Evolutionary conservation across 1,140 invertebrate genomes (phyloP).

Genomic region (Zaprionus kolodkinae): DNA sequence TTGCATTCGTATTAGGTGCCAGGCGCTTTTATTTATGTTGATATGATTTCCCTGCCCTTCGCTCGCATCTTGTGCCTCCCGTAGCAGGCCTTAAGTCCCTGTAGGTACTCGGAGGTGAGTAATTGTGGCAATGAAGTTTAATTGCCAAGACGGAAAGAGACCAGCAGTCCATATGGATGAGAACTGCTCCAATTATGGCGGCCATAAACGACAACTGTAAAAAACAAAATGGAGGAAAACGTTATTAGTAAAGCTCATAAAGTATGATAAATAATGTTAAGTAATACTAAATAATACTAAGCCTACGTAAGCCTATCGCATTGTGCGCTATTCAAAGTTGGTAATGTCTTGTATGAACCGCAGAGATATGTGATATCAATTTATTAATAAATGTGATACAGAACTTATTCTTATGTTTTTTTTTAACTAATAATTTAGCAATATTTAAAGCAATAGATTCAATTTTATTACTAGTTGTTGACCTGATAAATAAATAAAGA

Average conservation of each 20-base stretch:
- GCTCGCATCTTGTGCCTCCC: not conserved
- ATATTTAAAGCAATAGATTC: too few relatives aligned
- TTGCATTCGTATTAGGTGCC: slow-evolving; percentile 70
- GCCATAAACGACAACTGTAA: not conserved
- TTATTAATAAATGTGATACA: not conserved
- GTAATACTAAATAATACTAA: not conserved
- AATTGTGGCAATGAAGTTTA: slow-evolving; percentile 24
- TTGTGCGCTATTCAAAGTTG: not conserved
- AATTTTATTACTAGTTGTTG: too few relatives aligned
- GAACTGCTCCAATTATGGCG: not conserved
- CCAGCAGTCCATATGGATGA: not conserved
- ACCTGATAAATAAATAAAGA: too few relatives aligned
- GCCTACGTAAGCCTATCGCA: not conserved
- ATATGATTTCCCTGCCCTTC: slow-evolving; percentile 40
- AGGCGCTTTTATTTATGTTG: slow-evolving; percentile 71
- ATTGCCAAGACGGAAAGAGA: slow-evolving; percentile 1
- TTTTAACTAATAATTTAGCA: too few relatives aligned
- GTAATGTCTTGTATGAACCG: not conserved
- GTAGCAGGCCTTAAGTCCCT: slow-evolving; percentile 5
- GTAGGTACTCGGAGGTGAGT: slow-evolving; percentile 17
- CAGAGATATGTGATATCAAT: not conserved
- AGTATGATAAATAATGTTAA: not conserved
- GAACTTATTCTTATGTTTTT: too few relatives aligned
- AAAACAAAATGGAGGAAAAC: not conserved
- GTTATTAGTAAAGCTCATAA: not conserved